Conservation (phyloP, 2,113 vertebrate species). For the Osmerus eperlanus region DNA sequence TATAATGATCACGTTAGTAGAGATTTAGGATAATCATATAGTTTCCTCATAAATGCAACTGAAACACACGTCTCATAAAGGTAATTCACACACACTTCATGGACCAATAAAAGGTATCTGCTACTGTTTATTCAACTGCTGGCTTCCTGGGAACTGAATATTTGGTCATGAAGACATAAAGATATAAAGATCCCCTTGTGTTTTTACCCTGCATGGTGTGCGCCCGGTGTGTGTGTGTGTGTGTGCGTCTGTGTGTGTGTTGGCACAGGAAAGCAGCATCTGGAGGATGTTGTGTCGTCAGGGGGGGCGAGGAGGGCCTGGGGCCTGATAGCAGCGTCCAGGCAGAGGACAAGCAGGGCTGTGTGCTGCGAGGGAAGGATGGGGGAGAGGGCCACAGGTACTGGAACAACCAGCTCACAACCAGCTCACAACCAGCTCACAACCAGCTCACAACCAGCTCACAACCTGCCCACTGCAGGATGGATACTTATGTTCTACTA, state of each 20-base stretch:
- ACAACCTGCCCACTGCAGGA: not conserved
- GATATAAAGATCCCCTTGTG: conserved; percentile 26
- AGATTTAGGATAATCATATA: not conserved
- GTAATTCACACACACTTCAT: conserved; percentile 27
- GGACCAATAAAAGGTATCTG: conserved; percentile 34
- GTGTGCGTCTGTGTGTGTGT: not conserved
- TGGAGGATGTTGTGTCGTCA: conserved; percentile 76
- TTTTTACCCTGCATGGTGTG: not conserved
- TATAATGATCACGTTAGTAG: conserved; percentile 1
- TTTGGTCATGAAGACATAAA: conserved; percentile 26
- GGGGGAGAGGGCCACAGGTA: conserved; percentile 69
- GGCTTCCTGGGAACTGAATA: conserved; percentile 22
- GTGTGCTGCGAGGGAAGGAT: conserved; percentile 39
- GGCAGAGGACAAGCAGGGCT: conserved; percentile 51
- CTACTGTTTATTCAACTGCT: conserved; percentile 27
- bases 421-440: not conserved
- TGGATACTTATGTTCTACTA: not conserved
- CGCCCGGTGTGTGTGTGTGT: not conserved
- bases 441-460: not conserved
- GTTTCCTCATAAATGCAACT: not conserved
- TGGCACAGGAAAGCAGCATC: conserved; percentile 76
- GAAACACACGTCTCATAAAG: conserved; percentile 18
- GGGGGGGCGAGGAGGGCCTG: conserved; percentile 53
- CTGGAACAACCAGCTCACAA: not conserved
- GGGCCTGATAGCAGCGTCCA: conserved; percentile 60